Evolutionary conservation across 2,113 vertebrate genomes (phyloP).

Genomic region (Thunnus maccoyii): DNA sequence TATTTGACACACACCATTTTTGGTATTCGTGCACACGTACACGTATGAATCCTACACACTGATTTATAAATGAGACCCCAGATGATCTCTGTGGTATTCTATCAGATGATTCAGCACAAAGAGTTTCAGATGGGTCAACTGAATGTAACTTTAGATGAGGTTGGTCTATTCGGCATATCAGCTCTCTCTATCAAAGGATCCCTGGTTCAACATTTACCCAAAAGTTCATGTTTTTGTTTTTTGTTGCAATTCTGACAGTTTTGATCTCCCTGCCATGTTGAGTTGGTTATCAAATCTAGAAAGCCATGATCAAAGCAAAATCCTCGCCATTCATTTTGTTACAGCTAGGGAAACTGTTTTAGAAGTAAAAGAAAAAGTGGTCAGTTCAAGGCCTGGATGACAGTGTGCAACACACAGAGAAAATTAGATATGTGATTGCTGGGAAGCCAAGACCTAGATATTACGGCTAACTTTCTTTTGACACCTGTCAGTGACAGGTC

Average conservation of each 20-base stretch:
- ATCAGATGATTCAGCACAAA: neutral
- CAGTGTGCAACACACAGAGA: neutral
- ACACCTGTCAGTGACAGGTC: constrained; percentile 36
- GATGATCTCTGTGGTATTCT: neutral
- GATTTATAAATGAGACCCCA: no score
- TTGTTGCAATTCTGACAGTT: constrained; percentile 23
- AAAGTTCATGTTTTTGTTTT: constrained; percentile 1
- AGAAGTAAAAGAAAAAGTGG: constrained; percentile 5
- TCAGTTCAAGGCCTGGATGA: constrained; percentile 17
- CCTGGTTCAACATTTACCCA: constrained; percentile 9
- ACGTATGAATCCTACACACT: no score
- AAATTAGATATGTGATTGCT: constrained; percentile 29
- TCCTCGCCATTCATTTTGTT: neutral
- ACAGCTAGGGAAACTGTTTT: constrained; percentile 8
- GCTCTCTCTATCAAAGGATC: constrained; percentile 2
- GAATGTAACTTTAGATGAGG: neutral
- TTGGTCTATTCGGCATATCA: constrained; percentile 3
- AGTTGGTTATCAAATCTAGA: constrained; percentile 9
- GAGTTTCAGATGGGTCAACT: neutral
- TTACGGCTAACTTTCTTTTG: neutral
- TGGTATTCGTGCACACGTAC: no score
- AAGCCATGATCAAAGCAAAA: constrained; percentile 18
- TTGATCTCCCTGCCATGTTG: constrained; percentile 13
- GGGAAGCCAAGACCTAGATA: constrained; percentile 24
- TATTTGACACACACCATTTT: no score